These are phyloP conservation scores for Corynorhinus townsendii DNA, from an alignment of 2,113 vertebrate genomes.

Conservation along the genomic window DNA sequence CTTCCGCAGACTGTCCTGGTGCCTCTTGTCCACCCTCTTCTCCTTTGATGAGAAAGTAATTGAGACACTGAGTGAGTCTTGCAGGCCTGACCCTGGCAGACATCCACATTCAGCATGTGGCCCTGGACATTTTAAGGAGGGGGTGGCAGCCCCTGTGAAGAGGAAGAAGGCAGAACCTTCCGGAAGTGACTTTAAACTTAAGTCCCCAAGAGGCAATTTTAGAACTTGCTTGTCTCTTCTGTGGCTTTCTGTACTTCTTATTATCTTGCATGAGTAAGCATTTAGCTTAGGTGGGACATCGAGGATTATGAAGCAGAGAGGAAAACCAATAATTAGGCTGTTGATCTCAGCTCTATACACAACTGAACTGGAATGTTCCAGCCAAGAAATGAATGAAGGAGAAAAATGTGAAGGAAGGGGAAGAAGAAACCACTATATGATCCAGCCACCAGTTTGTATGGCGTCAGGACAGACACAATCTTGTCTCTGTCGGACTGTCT, in stretches of 20 bases:
- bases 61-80: background rate
- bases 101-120: background rate
- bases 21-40: background rate
- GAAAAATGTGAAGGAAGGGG: no score
- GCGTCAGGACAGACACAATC: accelerated
- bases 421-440: accelerated
- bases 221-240: conserved; percentile 39
- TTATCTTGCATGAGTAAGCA: conserved; percentile 50
- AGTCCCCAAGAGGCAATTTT: conserved; percentile 35
- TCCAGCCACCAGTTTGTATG: accelerated
- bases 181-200: conserved; percentile 36
- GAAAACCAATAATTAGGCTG: conserved; percentile 29
- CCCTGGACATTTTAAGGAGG: background rate
- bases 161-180: conserved; percentile 1
- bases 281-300: conserved; percentile 23
- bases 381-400: background rate
- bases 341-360: background rate
- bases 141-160: background rate
- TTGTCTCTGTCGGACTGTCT: no score
- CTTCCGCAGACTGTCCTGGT: background rate
- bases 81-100: background rate
- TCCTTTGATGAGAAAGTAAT: conserved; percentile 10
- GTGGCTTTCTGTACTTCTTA: conserved; percentile 38
- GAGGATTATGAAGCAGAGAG: background rate
- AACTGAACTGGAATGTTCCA: background rate